Base-by-base conservation (phyloP, 2,888 invertebrate genomes). In the Drosophila lacicola region DNA sequence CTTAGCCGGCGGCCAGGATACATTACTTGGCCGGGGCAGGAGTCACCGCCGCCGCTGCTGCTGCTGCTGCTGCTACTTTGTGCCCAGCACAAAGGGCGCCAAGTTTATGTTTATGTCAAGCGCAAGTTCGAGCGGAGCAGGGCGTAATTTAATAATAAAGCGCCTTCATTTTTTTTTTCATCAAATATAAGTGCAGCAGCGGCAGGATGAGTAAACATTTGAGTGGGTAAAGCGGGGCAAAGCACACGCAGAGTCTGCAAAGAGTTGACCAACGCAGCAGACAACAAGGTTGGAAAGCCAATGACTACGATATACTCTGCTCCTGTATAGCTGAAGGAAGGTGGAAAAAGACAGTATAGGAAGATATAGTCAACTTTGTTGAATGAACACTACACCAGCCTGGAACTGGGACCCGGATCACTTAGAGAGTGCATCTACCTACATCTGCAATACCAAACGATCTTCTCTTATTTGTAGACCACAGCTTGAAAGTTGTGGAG, bases 81-180 rank as follows among this genome's bases (percentile, higher is more conserved):
- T 44, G 42, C 44, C 50, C 49, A 37, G 44, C 74, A 87, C 89
- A 89, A 85, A 87, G 79, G 85, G 82, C 89, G 75, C 78, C 75
- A 87, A 89, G 88, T 89, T 86, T 89, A 87, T 86, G 88, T 82
- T 88, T 87, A 80, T 82, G 88, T 84, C 85, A 87, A 71, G 63
- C 80, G 67, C 78, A 57, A 68, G 72, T 68, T 61, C 53, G 65
- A 57, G 14, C 41, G 36, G 54, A 45, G 25, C 45, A 21, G 66
- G 73, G 62, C 25, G 68, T 84, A 89, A 89, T 86, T 89, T 86
- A 87, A 86, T 86, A 77, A 85, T 75, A 70, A 80, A 84, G 70
- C 79, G 62, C 46, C 63, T 49, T 47, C 33, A 53, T 41, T 42
- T 66, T 17, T 17, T 56, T 80, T 86, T 89, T 86, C 89, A 89